phyloP scores from a whole-genome alignment of 1,140 invertebrate species.

The Anadara kagoshimensis region DNA sequence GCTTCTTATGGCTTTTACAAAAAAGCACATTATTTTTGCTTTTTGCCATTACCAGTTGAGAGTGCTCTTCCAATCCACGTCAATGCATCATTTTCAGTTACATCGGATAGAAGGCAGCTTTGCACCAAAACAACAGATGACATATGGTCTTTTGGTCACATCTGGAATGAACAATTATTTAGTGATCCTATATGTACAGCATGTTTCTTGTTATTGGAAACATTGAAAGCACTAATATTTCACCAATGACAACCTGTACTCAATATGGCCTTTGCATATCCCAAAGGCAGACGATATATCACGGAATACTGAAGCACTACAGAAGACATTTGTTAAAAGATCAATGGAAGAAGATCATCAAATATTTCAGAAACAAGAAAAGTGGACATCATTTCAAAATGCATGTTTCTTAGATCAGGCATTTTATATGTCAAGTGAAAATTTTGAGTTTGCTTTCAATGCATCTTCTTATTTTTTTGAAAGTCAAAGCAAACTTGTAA shows the following conservation, averaged over 20 bases:
- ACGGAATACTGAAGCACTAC: background rate
- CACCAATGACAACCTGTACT: background rate
- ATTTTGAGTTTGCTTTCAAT: too few relatives aligned
- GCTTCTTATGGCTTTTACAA: slow-evolving; percentile 41
- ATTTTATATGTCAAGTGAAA: too few relatives aligned
- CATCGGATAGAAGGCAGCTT: slow-evolving; percentile 15
- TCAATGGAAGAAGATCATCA: too few relatives aligned
- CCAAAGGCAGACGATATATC: background rate
- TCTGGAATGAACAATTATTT: slow-evolving; percentile 30
- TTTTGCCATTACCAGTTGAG: slow-evolving; percentile 46
- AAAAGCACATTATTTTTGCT: slow-evolving; percentile 50
- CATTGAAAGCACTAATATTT: background rate
- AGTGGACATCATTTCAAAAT: too few relatives aligned
- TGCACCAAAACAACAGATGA: slow-evolving; percentile 24
- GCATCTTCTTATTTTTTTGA: too few relatives aligned
- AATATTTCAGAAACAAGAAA: too few relatives aligned
- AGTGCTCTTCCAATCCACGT: slow-evolving; percentile 48
- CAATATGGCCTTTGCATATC: background rate
- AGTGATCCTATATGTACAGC: slow-evolving; percentile 15
- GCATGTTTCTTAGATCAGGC: too few relatives aligned
- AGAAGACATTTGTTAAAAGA: too few relatives aligned
- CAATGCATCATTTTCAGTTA: slow-evolving; percentile 47
- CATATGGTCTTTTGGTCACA: slow-evolving; percentile 28
- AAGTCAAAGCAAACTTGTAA: too few relatives aligned
- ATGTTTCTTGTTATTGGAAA: background rate